Evolutionary conservation across 23 tunicate genomes (phyloP).

Genomic region (Ciona savignyi): DNA sequence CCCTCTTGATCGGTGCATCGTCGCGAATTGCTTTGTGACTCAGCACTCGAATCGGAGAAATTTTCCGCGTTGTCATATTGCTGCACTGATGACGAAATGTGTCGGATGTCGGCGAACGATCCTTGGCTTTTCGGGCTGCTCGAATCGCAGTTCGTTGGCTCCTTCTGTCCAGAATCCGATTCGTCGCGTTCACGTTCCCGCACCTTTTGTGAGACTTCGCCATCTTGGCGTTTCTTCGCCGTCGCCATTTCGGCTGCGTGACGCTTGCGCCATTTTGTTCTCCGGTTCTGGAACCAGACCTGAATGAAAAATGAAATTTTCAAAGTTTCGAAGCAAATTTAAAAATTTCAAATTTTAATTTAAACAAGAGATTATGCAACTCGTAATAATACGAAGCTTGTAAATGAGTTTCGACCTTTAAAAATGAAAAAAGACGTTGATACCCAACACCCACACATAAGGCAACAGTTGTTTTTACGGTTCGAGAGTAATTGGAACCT

Average conservation of each 20-base stretch:
- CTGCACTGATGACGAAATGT: not conserved
- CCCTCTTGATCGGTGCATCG: constrained; percentile 10
- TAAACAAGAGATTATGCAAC: no score
- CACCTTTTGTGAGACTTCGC: constrained; percentile 58
- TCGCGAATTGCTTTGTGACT: not conserved
- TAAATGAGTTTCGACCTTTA: no score
- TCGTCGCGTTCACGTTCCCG: constrained; percentile 44
- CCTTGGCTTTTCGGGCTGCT: not conserved
- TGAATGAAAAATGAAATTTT: no score
- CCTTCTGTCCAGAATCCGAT: not conserved
- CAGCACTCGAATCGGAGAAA: constrained; percentile 29
- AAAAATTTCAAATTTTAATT: no score
- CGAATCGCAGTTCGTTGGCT: not conserved
- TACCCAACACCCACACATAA: no score
- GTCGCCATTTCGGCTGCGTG: constrained; percentile 98
- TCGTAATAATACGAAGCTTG: no score
- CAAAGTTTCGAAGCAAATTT: no score
- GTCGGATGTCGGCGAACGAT: not conserved
- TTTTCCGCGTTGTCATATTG: constrained; percentile 4
- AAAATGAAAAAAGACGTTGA: no score
- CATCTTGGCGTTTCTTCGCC: constrained; percentile 93
- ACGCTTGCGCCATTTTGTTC: constrained; percentile 99
- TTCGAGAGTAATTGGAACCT: no score
- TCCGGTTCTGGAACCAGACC: constrained; percentile 96
- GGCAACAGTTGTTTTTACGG: no score